These are phyloP conservation scores for Caenorhabditis becei DNA, from an alignment of 2,888 invertebrate species.

Conservation along the genomic window DNA sequence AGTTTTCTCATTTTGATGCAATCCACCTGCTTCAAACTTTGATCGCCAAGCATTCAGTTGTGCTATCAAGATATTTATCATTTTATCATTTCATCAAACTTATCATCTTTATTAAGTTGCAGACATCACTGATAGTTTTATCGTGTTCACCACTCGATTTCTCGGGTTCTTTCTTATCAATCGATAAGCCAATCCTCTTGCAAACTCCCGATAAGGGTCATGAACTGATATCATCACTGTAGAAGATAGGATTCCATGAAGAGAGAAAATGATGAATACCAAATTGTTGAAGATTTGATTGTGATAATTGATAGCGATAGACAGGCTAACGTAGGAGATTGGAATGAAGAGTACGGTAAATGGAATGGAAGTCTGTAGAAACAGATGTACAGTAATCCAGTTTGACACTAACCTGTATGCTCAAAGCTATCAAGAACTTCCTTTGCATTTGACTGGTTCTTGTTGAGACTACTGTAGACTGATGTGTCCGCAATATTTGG, in stretches of 20 bases:
- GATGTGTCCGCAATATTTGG: no score
- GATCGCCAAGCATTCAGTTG: no score
- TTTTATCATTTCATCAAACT: no score
- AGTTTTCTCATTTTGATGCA: no score
- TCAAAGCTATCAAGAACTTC: slow-evolving; percentile 18
- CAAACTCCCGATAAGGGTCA: slow-evolving; percentile 20
- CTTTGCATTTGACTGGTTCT: slow-evolving; percentile 8
- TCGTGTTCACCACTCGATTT: neutral
- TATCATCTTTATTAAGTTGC: no score
- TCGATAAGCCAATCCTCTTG: neutral
- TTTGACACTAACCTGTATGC: slow-evolving; percentile 2
- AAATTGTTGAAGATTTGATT: neutral
- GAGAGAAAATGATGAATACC: neutral
- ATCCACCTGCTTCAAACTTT: no score
- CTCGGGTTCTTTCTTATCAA: neutral
- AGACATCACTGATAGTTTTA: no score
- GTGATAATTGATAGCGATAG: neutral
- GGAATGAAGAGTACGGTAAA: neutral
- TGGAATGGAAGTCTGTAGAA: neutral
- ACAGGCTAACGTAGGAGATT: neutral
- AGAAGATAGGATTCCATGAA: slow-evolving; percentile 30
- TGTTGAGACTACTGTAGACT: no score
- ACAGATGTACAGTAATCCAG: neutral
- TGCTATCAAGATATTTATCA: no score
- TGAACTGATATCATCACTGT: slow-evolving; percentile 23